Base-by-base conservation (phyloP, 1,140 invertebrate species). In the Sarcophaga bullata region DNA sequence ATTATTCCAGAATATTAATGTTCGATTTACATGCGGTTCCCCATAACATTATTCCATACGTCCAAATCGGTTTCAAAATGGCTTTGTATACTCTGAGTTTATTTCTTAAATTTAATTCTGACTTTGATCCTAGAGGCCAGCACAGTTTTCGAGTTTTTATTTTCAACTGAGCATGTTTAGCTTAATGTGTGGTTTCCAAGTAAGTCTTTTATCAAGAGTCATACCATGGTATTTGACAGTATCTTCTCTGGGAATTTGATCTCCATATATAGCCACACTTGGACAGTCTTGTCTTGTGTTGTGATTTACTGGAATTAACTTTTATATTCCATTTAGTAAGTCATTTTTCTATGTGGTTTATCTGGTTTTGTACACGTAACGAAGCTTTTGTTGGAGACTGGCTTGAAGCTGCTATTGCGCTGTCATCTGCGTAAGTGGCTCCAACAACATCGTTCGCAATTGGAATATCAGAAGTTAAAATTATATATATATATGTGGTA, bases 361-460 rank as follows among this genome's bases (percentile, higher is more conserved):
- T 17, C 37, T 76, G 11, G 0, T 3, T 76, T 54, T 82, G 81
- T 4, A 82, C 19, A 1, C 4, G 46, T 15, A 8, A 6, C 8
- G 81, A 82, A 15, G 81, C 81, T 5, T 75, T 3, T 47, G 7
- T n/a, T n/a, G n/a, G n/a, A n/a, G n/a, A n/a, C n/a, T n/a, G n/a
- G n/a, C n/a, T n/a, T n/a, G n/a, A n/a, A 11, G 81, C 48, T 3
- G 58, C 17, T 10, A 82, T 25, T 25, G 81, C 81, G 10, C 17
- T 82, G 47, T 82, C 81, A 76, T 82, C 81, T 2, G 81, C 81
- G n/a, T n/a, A n/a, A n/a, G n/a, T n/a, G n/a, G n/a, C n/a, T n/a
- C n/a, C n/a, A n/a, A n/a, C n/a, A n/a, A n/a, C n/a, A n/a, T n/a
- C n/a, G n/a, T n/a, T n/a, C n/a, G n/a, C n/a, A n/a, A n/a, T n/a